Evolutionary conservation across 2,888 invertebrate species (phyloP), one percentile per base, ranked within the genome.

Genomic region (Diadegma fenestrale): DNA sequence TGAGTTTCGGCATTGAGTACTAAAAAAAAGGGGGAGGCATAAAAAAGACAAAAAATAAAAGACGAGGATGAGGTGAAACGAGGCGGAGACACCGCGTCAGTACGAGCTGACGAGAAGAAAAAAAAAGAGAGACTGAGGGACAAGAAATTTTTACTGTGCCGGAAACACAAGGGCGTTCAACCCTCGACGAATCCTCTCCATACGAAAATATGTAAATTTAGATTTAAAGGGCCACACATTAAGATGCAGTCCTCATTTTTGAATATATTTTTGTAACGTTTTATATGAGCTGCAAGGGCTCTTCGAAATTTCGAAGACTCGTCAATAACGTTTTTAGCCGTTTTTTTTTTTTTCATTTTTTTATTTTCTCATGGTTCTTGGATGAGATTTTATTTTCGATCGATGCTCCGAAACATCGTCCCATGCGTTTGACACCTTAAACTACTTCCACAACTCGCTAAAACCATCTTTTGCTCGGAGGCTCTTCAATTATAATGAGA

Each of bases 141-240:
- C 72, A 80, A 81, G 63, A 84, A 84, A 54, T 75, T 72, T 43
- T 71, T 45, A 61, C 37, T 76, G 78, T 33, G 90, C 93, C 93
- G 93, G 93, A 94, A 93, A 91, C 91, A 88, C 89, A 90, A 90
- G 93, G 92, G 88, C 93, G 88, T 93, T 94, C 93, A 94, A 93
- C 94, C 90, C 92, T 87, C 86, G 84, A 86, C 87, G 87, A 22
- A 43, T 33, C 26, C 17, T 19, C n/a, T 77, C 22, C 51, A 66
- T 43, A 73, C 14, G 54, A 63, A 30, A 66, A 73, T 58, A 54
- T 72, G 84, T 87, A 89, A 88, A 83, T 22, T 91, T 91, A 91
- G 90, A 91, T 92, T 92, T 92, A 92, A 91, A 92, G 90, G 91
- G 90, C 91, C 89, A 69, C 30, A 22, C 12, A 66, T 61, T 37